phyloP scores from a whole-genome alignment of 37 sponge, comb jelly and placozoan species.

The Beroe forskalii region DNA sequence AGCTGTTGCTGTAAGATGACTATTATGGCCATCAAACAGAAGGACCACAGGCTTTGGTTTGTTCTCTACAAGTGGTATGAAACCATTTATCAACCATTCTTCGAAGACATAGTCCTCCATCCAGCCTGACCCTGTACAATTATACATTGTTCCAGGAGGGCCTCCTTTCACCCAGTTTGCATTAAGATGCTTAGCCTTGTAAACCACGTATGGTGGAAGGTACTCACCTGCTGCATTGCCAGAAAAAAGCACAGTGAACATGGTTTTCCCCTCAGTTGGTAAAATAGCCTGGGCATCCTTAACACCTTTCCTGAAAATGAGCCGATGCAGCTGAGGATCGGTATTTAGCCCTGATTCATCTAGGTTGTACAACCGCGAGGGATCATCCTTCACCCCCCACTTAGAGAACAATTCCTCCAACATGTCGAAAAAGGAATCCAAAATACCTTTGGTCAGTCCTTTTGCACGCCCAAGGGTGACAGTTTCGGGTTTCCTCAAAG shows the following conservation, averaged over 20 bases:
- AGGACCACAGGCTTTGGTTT: conserved; percentile 65
- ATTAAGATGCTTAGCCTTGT: conserved; percentile 73
- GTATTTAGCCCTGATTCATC: too few species aligned
- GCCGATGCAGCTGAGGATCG: too few species aligned
- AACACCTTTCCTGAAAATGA: too few species aligned
- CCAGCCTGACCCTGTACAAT: conserved; percentile 69
- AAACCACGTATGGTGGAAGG: conserved; percentile 68
- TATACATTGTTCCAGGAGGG: conserved; percentile 68
- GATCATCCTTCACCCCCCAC: neutral
- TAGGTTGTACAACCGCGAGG: too few species aligned
- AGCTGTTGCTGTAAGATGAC: conserved; percentile 64
- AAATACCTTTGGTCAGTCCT: neutral
- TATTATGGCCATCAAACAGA: conserved; percentile 75
- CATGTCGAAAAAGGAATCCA: neutral
- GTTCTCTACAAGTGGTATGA: conserved; percentile 65
- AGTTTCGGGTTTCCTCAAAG: neutral
- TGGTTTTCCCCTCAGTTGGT: too few species aligned
- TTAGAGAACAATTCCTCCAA: neutral
- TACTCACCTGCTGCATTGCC: conserved; percentile 66
- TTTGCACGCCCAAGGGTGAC: neutral
- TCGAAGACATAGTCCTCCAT: conserved; percentile 69
- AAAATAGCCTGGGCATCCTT: too few species aligned
- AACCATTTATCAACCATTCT: conserved; percentile 67
- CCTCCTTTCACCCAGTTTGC: conserved; percentile 67
- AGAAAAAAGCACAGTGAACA: conserved; percentile 66